Evolutionary conservation across 2,113 vertebrate species (phyloP).

Genomic region (Lepidothrix coronata): DNA sequence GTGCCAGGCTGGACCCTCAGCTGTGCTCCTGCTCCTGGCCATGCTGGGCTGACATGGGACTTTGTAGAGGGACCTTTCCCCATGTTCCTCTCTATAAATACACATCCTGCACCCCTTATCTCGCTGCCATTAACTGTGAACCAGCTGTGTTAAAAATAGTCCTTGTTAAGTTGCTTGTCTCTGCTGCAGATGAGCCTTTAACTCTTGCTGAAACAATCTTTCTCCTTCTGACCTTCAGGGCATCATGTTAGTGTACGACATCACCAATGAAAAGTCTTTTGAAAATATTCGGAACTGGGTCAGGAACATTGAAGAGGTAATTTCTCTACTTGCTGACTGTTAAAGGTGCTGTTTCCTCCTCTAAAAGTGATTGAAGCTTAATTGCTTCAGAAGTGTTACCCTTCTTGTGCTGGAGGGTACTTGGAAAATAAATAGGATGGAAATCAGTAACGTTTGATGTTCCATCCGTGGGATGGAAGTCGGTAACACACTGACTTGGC

Average conservation of each 20-base stretch:
- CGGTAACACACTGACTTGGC: not conserved
- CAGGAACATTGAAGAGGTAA: constrained; percentile 94
- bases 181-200: rapidly evolving
- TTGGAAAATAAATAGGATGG: not conserved
- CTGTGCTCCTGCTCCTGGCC: too few relatives aligned
- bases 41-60: rapidly evolving
- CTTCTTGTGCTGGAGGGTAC: not conserved
- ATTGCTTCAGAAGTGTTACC: rapidly evolving
- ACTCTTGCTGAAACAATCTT: not conserved
- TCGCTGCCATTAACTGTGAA: not conserved
- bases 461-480: too few relatives aligned
- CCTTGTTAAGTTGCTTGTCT: not conserved
- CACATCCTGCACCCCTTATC: rapidly evolving
- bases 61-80: too few relatives aligned
- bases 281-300: constrained; percentile 99
- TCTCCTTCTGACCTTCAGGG: constrained; percentile 71
- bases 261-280: constrained; percentile 96
- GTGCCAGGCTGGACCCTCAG: rapidly evolving
- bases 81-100: rapidly evolving
- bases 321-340: not conserved
- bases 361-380: not conserved
- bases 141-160: rapidly evolving
- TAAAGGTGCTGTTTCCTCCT: not conserved
- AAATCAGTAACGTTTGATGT: too few relatives aligned
- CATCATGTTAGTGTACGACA: constrained; percentile 97